Evolutionary conservation across 2,888 invertebrate species (phyloP).

Genomic region (Pimpla rufipes): DNA sequence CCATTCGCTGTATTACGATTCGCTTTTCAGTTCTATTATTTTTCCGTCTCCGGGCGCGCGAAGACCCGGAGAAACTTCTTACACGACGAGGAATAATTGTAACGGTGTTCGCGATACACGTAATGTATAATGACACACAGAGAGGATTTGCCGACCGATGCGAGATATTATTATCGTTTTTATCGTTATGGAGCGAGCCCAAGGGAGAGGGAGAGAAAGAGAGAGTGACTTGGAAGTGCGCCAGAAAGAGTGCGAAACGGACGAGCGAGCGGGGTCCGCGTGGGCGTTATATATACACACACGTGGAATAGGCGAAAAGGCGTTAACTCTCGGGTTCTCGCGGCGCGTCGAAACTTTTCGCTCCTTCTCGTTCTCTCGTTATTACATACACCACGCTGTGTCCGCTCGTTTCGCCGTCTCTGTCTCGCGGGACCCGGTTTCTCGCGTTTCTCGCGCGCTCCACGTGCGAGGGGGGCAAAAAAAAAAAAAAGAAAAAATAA

Average conservation of each 20-base stretch:
- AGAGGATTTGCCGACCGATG: slow-evolving; percentile 50
- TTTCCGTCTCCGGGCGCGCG: slow-evolving; percentile 8
- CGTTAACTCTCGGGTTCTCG: slow-evolving; percentile 64
- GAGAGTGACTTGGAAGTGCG: slow-evolving; percentile 50
- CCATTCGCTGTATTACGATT: background rate
- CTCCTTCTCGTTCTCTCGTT: slow-evolving; percentile 57
- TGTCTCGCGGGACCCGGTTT: slow-evolving; percentile 42
- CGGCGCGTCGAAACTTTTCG: slow-evolving; percentile 34
- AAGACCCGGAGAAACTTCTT: background rate
- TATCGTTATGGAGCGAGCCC: slow-evolving; percentile 58
- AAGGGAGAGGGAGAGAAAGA: slow-evolving; percentile 30
- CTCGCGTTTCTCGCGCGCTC: slow-evolving; percentile 45
- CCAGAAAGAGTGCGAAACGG: slow-evolving; percentile 52
- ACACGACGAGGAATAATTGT: slow-evolving; percentile 16
- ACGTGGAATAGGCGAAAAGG: slow-evolving; percentile 78
- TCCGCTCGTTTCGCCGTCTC: slow-evolving; percentile 44
- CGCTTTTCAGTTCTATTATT: background rate
- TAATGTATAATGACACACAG: slow-evolving; percentile 31
- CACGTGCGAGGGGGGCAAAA: slow-evolving; percentile 55
- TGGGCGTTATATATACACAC: slow-evolving; percentile 71
- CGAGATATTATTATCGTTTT: slow-evolving; percentile 67
- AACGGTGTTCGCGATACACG: slow-evolving; percentile 45
- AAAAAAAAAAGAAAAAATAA: slow-evolving; percentile 56
- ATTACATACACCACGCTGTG: slow-evolving; percentile 37
- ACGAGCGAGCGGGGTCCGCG: slow-evolving; percentile 66